Evolutionary conservation across 2,113 vertebrate genomes (phyloP).

Genomic region (Sander lucioperca): DNA sequence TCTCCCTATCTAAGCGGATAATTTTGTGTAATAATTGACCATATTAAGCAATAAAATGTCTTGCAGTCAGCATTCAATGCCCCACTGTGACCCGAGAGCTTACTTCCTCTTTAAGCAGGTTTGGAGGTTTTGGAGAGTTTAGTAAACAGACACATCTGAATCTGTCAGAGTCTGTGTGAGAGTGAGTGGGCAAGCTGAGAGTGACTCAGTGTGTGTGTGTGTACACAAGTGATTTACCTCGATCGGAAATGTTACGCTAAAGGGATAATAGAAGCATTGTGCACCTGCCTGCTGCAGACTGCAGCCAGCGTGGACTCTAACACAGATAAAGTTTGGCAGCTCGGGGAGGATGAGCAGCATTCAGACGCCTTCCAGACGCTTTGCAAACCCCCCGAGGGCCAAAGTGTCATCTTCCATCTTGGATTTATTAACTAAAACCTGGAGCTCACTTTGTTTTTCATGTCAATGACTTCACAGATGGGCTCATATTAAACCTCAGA

Average conservation of each 20-base stretch:
- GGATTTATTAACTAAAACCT: constrained; percentile 57
- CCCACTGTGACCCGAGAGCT: neutral
- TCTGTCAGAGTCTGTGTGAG: neutral
- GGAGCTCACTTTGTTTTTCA: constrained; percentile 22
- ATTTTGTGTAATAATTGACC: neutral
- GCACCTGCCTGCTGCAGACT: constrained; percentile 70
- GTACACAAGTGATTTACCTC: constrained; percentile 64
- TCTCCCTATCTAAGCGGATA: neutral
- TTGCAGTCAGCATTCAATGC: neutral
- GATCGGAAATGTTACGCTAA: constrained; percentile 72
- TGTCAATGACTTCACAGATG: constrained; percentile 17
- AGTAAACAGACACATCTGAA: constrained; percentile 14
- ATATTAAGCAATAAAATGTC: neutral
- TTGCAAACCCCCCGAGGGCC: constrained; percentile 14
- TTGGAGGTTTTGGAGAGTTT: neutral
- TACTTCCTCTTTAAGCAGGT: neutral
- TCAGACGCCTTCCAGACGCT: constrained; percentile 67
- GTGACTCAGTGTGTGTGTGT: constrained; percentile 28
- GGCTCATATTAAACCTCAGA: constrained; percentile 21
- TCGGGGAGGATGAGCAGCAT: constrained; percentile 61
- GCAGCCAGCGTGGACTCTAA: constrained; percentile 65
- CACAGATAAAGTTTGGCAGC: constrained; percentile 76
- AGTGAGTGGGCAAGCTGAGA: neutral
- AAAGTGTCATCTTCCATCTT: constrained; percentile 55
- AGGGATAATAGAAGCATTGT: constrained; percentile 72